Evolutionary conservation across 1,140 invertebrate species (phyloP), one percentile per base, ranked within the genome.

Genomic region (Daktulosphaira vitifoliae): DNA sequence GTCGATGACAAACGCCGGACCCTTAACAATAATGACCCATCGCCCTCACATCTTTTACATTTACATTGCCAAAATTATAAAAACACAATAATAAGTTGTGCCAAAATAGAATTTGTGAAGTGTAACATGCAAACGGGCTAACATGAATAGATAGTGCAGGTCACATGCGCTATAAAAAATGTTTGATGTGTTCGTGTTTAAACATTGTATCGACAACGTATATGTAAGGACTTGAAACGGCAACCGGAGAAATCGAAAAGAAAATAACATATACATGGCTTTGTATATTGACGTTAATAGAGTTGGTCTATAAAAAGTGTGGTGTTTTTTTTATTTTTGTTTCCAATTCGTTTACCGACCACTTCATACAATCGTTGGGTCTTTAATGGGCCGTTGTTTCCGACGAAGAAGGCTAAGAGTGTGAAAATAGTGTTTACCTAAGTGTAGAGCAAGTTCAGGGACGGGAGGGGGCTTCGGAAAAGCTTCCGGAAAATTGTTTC

Each of bases 401-500:
- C n/a, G 51, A 6, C n/a, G 13, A 29, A 11, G 20, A n/a, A 33
- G 20, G 18, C 7, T 13, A 11, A 33, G 26, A 25, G 25, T 52
- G 5, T 37, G 33, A 18, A 38, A 18, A 22, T 13, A 2, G 20
- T 33, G 11, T 8, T 9, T 33, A 23, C 15, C 25, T 11, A 11
- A 1, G 26, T 11, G 26, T 23, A 0, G 5, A 5, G 39, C n/a
- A n/a, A 3, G 39, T 16, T 3, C 9, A 42, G 13, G 13, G 3
- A 16, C 8, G 3, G 39, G 3, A 42, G n/a, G n/a, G 39, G 9
- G 3, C 39, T 11, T 3, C 39, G n/a, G 39, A 62, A 62, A 62
- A 62, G 54, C 54, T 62, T 44, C 54, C 54, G 42, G 39, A 62
- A 62, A 62, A 62, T 33, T 29, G 54, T 62, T 62, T 59, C 39